Evolutionary conservation across 2,113 vertebrate genomes (phyloP).

Genomic region (Fregetta grallaria): DNA sequence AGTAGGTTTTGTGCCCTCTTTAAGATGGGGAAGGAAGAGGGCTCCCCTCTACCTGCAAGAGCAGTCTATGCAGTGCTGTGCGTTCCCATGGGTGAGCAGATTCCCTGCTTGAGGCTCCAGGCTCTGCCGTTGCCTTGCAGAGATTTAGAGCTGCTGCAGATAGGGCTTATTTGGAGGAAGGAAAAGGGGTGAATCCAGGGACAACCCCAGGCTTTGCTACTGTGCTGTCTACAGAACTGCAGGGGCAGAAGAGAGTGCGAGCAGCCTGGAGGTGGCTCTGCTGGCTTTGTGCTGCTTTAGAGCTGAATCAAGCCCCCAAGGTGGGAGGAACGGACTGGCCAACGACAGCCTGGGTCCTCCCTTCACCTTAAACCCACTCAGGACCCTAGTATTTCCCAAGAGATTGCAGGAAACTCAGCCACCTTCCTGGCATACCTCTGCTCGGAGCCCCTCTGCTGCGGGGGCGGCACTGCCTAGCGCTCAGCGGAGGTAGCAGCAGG

Average conservation of each 20-base stretch:
- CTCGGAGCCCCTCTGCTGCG: background rate
- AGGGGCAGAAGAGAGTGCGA: background rate
- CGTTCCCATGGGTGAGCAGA: background rate
- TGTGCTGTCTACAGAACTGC: background rate
- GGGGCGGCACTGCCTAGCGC: background rate
- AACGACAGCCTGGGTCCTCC: background rate
- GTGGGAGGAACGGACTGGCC: background rate
- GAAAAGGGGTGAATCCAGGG: background rate
- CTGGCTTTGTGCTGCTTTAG: background rate
- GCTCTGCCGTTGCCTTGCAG: background rate
- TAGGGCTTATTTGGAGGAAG: background rate
- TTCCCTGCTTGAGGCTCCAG: background rate
- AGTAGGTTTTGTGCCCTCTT: background rate
- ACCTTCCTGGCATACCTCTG: background rate
- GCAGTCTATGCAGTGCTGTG: background rate
- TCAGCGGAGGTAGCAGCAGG: background rate
- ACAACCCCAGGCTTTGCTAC: background rate
- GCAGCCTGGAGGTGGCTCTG: constrained; percentile 22
- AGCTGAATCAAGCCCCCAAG: background rate
- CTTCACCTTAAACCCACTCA: background rate
- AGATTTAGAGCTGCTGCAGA: background rate
- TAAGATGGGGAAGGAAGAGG: background rate
- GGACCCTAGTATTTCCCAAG: background rate
- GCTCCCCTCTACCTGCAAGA: constrained; percentile 15
- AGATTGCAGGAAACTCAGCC: background rate